phyloP scores from a whole-genome alignment of 1,140 invertebrate species.

The Drosophila tropicalis region DNA sequence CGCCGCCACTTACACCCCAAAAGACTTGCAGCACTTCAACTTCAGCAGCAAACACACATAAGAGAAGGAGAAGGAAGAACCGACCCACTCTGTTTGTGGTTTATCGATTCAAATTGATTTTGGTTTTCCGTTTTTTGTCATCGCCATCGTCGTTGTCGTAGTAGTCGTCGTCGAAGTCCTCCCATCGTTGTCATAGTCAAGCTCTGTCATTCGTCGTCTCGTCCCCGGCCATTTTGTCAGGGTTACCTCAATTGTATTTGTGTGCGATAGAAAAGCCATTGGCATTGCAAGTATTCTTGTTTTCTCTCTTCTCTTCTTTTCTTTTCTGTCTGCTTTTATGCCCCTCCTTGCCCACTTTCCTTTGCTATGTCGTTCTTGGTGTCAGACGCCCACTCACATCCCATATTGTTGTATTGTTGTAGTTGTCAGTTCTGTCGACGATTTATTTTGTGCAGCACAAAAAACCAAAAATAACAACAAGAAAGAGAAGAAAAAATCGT shows the following conservation, averaged over 20 bases:
- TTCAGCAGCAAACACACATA: background rate
- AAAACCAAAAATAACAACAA: background rate
- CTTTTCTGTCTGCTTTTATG: background rate
- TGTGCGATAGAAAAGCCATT: constrained; percentile 33
- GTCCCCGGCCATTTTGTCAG: constrained; percentile 25
- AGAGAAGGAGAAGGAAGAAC: background rate
- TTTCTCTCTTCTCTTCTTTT: background rate
- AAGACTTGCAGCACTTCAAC: background rate
- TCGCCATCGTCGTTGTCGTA: constrained; percentile 3
- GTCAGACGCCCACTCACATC: background rate
- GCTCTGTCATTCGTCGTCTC: background rate
- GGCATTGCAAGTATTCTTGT: constrained; percentile 48
- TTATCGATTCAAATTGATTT: constrained; percentile 76
- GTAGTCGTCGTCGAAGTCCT: background rate
- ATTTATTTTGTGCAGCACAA: constrained; percentile 53
- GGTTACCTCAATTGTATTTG: constrained; percentile 40
- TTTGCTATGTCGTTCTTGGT: constrained; percentile 5
- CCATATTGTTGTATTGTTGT: constrained; percentile 13
- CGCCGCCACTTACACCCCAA: too few relatives aligned
- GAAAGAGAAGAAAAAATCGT: constrained; percentile 18
- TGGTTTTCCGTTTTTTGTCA: constrained; percentile 53
- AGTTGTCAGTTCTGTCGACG: constrained; percentile 30
- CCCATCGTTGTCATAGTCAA: constrained; percentile 13
- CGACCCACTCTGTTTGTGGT: constrained; percentile 61
- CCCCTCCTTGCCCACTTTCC: background rate